Percentiles rank a stretch among this genome's conserved stretches.
Evolutionary conservation across 1,140 invertebrate genomes (phyloP).

Genomic region (Caenorhabditis inopinata): DNA sequence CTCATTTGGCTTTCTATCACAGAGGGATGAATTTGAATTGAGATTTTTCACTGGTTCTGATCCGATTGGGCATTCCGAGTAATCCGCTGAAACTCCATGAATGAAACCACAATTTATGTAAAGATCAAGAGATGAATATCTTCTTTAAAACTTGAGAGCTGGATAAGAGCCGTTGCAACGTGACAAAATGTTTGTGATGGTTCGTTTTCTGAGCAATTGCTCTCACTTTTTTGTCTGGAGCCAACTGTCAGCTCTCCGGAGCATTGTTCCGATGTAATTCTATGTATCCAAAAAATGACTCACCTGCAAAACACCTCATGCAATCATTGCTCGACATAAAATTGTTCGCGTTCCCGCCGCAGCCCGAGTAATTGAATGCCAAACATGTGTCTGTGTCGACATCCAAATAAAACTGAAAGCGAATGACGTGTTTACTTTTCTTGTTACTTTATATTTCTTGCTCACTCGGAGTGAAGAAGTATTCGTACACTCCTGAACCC

Average conservation of each 20-base stretch:
- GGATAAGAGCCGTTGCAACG: too few species aligned
- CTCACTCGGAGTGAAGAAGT: conserved; percentile 2
- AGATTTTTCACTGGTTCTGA: not conserved
- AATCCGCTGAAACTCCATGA: conserved; percentile 11
- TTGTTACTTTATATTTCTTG: not conserved
- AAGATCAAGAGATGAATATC: too few species aligned
- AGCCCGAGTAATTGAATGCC: conserved; percentile 44
- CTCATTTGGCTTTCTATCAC: not conserved
- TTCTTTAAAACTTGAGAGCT: too few species aligned
- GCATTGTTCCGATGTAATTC: not conserved
- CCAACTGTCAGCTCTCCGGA: not conserved
- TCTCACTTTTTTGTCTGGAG: not conserved
- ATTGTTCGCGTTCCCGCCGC: conserved; percentile 39
- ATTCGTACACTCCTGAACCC: conserved; percentile 3
- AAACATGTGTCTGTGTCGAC: conserved; percentile 29
- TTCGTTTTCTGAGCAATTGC: not conserved
- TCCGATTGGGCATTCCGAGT: not conserved
- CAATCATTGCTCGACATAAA: not conserved
- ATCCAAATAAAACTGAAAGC: conserved; percentile 39
- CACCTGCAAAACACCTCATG: conserved; percentile 14
- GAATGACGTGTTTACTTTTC: not conserved
- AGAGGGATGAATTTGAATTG: not conserved
- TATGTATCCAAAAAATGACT: not conserved
- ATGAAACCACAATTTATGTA: too few species aligned
- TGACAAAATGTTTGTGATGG: too few species aligned